These are phyloP conservation scores for Rhopalosiphum maidis DNA, from an alignment of 1,140 invertebrate species.

Conservation along the genomic window DNA sequence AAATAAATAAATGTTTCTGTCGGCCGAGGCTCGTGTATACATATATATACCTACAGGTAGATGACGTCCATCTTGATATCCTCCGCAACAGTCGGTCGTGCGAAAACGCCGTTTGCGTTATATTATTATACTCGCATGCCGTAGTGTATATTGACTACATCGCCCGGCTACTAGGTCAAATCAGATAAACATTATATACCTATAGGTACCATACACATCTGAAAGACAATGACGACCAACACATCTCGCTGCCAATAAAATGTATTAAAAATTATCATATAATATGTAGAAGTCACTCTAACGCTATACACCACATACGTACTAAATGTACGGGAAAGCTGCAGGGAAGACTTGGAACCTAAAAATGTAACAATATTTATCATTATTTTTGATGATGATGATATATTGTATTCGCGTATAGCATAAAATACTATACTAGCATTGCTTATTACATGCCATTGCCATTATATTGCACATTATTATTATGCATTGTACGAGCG, in stretches of 20 bases:
- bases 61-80: neutral
- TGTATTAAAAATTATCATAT: no score
- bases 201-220: no score
- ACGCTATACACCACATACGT: neutral
- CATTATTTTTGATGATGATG: neutral
- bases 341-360: neutral
- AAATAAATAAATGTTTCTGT: neutral
- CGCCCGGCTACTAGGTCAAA: neutral
- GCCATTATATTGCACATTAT: neutral
- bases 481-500: neutral
- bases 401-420: neutral
- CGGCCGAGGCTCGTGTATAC: no score
- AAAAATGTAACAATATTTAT: neutral
- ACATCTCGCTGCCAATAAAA: neutral
- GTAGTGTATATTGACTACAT: neutral
- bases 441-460: neutral
- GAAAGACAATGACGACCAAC: neutral
- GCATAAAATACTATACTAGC: neutral
- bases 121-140: neutral
- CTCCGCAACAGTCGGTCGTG: neutral
- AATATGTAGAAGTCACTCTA: neutral
- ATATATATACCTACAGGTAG: neutral
- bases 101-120: neutral
- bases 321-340: neutral
- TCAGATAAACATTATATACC: neutral